Evolutionary conservation across 1,140 invertebrate genomes (phyloP), one percentile per base, ranked within the genome.

Genomic region (Colletes gigas): DNA sequence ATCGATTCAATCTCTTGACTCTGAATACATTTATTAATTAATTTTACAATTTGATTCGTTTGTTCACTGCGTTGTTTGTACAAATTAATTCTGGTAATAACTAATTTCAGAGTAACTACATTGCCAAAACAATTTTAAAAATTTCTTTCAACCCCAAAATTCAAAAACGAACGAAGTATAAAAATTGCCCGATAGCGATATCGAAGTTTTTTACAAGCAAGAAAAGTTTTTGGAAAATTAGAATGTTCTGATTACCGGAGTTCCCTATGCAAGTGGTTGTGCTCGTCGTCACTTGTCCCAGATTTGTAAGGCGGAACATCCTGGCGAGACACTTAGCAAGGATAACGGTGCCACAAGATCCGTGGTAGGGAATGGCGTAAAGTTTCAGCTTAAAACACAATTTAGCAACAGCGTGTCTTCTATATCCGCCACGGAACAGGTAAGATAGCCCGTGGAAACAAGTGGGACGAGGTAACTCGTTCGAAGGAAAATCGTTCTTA

Each of bases 301-400:
- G 72, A 80, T 83, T 86, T 83, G 62, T 70, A 80, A 86, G 86
- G 59, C 47, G 59, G 60, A 77, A 75, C 77, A 78, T 68, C 50
- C 59, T 79, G 72, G 67, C 60, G 80, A 68, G 69, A 57, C 65
- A 83, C 73, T 87, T 86, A 71, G 70, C 73, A 62, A 59, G 66
- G 81, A 86, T 83, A 86, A 86, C 81, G 50, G 59, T n/a, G 41
- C 65, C 57, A 63, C 44, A 60, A 65, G 81, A 83, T 74, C 71
- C 70, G 15, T 70, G 59, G 14, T 71, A 55, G 60, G 55, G 73
- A 68, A 60, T 60, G 55, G 57, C 84, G 84, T 81, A 83, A 86
- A 87, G 82, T 87, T 86, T 71, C 69, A 86, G 73, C 82, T 87
- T 86, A 86, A 86, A 87, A 86, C 84, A 86, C 84, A 86, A 87